Conservation (phyloP, 2,113 vertebrate genomes). For the Tauraco erythrolophus region DNA sequence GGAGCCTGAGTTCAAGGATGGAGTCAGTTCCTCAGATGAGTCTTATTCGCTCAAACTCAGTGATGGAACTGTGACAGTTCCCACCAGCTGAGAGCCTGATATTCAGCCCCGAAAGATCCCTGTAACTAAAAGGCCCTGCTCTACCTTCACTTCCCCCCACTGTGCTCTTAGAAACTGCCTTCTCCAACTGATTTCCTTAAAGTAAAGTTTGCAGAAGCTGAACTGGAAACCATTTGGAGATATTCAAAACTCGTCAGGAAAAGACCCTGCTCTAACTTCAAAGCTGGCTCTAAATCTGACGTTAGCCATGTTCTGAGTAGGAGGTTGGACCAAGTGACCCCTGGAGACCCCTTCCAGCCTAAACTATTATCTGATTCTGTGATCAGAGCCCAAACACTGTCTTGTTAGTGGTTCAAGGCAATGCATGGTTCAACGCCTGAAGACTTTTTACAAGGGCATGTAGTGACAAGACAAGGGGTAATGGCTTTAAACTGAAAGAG, state of each 20-base stretch:
- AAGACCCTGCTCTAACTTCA: not conserved
- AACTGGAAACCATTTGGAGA: not conserved
- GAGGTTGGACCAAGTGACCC: not conserved
- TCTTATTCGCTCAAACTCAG: not conserved
- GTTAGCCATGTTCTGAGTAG: not conserved
- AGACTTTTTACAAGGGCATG: no score
- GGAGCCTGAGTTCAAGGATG: not conserved
- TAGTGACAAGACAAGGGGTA: no score
- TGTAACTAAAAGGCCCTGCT: not conserved
- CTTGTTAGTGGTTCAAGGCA: not conserved
- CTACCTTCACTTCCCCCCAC: not conserved
- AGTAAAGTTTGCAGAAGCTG: not conserved
- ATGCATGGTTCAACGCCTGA: accelerated
- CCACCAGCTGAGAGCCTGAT: not conserved
- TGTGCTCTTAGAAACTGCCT: not conserved
- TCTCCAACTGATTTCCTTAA: not conserved
- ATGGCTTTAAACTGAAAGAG: no score
- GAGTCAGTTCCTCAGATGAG: not conserved
- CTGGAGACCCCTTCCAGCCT: not conserved
- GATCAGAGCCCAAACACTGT: not conserved
- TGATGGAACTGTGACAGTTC: not conserved
- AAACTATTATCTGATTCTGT: not conserved
- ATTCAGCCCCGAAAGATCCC: not conserved
- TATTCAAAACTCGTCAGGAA: not conserved
- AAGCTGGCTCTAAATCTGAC: not conserved